These are phyloP conservation scores for Chromoteleia sp. DNA, from an alignment of 2,888 invertebrate genomes.

Conservation along the genomic window DNA sequence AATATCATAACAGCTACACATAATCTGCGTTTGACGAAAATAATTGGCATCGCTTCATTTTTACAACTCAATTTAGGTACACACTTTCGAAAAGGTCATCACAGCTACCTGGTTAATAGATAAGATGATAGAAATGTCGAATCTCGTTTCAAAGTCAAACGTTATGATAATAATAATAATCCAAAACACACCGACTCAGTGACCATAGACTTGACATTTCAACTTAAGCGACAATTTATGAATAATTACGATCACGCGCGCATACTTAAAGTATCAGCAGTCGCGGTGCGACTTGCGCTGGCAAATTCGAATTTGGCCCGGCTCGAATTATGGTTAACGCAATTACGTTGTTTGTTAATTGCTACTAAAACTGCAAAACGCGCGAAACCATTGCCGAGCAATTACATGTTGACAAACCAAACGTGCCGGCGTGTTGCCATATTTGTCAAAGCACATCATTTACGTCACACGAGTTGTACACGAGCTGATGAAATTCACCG, in stretches of 20 bases:
- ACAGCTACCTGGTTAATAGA: too few relatives aligned
- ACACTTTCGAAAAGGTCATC: too few relatives aligned
- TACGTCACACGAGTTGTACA: constrained; percentile 31
- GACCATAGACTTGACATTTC: too few relatives aligned
- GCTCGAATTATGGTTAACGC: constrained; percentile 1
- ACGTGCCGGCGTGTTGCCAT: constrained; percentile 31
- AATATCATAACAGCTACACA: too few relatives aligned
- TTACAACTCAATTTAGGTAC: too few relatives aligned
- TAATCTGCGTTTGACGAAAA: too few relatives aligned
- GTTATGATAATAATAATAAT: too few relatives aligned
- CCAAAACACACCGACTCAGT: too few relatives aligned
- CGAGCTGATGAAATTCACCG: constrained; percentile 22
- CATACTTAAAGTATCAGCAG: neutral
- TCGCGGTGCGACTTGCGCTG: neutral
- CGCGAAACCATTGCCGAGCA: constrained; percentile 16
- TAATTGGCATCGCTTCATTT: too few relatives aligned
- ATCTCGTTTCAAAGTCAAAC: too few relatives aligned
- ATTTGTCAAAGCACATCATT: constrained; percentile 54
- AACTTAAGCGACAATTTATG: too few relatives aligned
- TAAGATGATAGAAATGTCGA: too few relatives aligned
- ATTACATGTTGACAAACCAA: constrained; percentile 49
- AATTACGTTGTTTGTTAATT: constrained; percentile 17
- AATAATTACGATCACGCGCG: neutral
- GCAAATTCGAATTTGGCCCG: neutral
- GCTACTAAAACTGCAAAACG: constrained; percentile 5